Evolutionary conservation across 2,797 vertebrate species (phyloP).

Genomic region (Orientallactaga sibirica): DNA sequence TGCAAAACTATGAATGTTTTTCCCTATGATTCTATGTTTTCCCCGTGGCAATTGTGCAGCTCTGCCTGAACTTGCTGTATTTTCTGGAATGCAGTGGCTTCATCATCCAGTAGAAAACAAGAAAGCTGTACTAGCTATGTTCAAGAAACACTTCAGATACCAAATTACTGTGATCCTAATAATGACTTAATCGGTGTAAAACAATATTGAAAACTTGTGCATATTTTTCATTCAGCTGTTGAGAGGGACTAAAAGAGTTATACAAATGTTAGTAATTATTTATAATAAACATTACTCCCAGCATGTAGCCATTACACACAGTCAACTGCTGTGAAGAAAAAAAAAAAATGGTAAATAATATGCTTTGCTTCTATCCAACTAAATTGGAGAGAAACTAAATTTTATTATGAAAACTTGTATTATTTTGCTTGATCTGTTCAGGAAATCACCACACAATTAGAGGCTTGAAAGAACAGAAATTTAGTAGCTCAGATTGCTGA

Average conservation of each 20-base stretch:
- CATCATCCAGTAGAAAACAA: background rate
- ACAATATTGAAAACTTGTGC: background rate
- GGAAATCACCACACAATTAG: background rate
- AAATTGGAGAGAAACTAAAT: background rate
- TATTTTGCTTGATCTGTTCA: background rate
- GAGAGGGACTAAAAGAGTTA: background rate
- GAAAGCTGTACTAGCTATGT: background rate
- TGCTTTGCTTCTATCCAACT: background rate
- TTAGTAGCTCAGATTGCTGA: background rate
- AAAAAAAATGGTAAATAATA: background rate
- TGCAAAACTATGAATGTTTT: background rate
- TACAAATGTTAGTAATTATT: slow-evolving; percentile 10
- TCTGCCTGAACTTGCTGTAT: background rate
- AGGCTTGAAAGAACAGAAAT: background rate
- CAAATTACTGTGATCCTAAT: background rate
- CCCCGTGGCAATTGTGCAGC: background rate
- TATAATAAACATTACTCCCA: background rate
- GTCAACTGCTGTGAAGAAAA: background rate
- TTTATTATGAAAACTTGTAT: background rate
- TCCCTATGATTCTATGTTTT: background rate
- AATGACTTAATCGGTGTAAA: background rate
- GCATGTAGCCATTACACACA: background rate
- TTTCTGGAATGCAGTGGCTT: background rate
- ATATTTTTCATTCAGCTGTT: background rate
- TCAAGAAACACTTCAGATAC: background rate